Evolutionary conservation across 2,888 invertebrate species (phyloP), one percentile per base, ranked within the genome.

Genomic region (Morpho helenor): DNA sequence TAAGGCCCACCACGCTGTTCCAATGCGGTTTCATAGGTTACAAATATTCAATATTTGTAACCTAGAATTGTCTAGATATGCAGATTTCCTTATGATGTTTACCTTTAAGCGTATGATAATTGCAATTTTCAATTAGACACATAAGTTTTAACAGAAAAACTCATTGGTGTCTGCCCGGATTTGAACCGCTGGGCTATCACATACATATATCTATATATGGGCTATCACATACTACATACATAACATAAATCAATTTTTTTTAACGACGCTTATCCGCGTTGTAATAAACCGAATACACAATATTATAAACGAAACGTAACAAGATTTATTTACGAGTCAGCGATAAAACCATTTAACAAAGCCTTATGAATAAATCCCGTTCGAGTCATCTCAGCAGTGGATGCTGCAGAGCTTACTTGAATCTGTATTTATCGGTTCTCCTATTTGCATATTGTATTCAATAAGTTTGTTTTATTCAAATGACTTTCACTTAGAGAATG

Each of bases 361-460:
- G 42, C 42, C 54, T 54, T 31, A 54, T 54, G 54, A 54, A 54
- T 54, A 54, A 54, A 54, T 54, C 42, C 48, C 54, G 42, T 48
- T 48, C 48, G 54, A 41, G 23, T 54, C 54, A 54, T 54, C 47
- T 54, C 54, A 46, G 46, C 53, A 54, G 54, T 54, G 48, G 48
- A 47, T 54, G 54, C 54, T 54, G 54, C 54, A 54, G 54, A 54
- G 54, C 54, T 54, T 54, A 54, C 47, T 54, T 54, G 48, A 54
- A 54, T 54, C 54, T 48, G 54, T 54, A 54, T 58, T 53, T 58
- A 58, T 58, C 53, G 58, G 53, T 49, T 52, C 45, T 58, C 53
- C 53, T 41, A 58, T 58, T 58, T 58, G 53, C 53, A 54, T 54
- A 49, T 31, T 54, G 58, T 53, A 58, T 58, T 57, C 54, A 54